These are phyloP conservation scores for Rhagonycha lutea DNA, from an alignment of 2,888 invertebrate species.

Conservation along the genomic window DNA sequence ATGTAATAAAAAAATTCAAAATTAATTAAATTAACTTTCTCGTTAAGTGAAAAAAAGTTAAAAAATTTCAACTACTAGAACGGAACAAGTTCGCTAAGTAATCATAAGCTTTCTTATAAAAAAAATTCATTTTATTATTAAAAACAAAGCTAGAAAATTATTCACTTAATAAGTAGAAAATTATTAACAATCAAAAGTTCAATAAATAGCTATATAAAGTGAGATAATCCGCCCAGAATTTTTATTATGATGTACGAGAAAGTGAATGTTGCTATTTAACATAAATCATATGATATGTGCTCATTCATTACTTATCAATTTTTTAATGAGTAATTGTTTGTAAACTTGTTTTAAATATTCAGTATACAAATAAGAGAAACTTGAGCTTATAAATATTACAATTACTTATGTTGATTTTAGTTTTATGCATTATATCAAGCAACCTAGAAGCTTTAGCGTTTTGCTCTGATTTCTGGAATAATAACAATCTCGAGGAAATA, in stretches of 20 bases:
- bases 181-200: not conserved
- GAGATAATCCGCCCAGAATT: not conserved
- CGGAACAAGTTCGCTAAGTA: not conserved
- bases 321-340: not conserved
- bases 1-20: not conserved
- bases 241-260: not conserved
- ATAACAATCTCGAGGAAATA: not conserved
- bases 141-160: not conserved
- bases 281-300: not conserved
- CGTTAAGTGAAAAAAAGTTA: not conserved
- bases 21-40: not conserved
- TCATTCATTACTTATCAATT: not conserved
- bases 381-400: not conserved
- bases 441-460: not conserved
- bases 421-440: not conserved
- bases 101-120: not conserved
- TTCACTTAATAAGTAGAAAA: not conserved
- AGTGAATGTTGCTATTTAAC: not conserved
- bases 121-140: not conserved
- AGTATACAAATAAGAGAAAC: not conserved
- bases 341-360: not conserved
- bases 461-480: not conserved
- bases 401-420: not conserved
- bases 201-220: not conserved
- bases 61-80: not conserved